Evolutionary conservation across 2,797 vertebrate genomes (phyloP).

Genomic region (Toxotes lorentzi): DNA sequence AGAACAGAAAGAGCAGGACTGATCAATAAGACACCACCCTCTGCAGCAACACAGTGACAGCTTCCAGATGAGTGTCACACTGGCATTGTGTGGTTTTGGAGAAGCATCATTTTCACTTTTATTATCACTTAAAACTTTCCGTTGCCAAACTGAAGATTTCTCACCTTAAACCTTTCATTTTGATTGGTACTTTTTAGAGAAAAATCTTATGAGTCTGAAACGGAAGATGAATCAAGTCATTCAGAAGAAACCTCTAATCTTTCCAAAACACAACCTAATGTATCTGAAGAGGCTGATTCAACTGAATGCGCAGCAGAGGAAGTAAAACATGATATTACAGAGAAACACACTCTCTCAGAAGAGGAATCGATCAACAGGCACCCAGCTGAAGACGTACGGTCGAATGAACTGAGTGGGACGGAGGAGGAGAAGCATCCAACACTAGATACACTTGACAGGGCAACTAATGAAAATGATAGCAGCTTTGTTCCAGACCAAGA

Average conservation of each 20-base stretch:
- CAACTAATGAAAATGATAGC: slow-evolving; percentile 36
- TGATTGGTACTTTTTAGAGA: slow-evolving; percentile 70
- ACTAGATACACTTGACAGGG: slow-evolving; percentile 33
- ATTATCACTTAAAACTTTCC: not conserved
- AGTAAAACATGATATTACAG: not conserved
- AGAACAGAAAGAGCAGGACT: slow-evolving; percentile 22
- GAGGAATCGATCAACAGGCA: slow-evolving; percentile 39
- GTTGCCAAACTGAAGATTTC: not conserved
- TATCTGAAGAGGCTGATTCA: slow-evolving; percentile 42
- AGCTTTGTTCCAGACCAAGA: slow-evolving; percentile 42
- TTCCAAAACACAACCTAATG: slow-evolving; percentile 31
- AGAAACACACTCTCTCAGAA: slow-evolving; percentile 26
- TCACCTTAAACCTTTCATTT: slow-evolving; percentile 5
- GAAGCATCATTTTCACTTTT: slow-evolving; percentile 1
- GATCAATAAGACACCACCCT: slow-evolving; percentile 12
- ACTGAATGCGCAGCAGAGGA: slow-evolving; percentile 45
- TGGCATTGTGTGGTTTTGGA: slow-evolving; percentile 8
- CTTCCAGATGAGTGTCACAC: slow-evolving; percentile 25
- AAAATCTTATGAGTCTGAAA: slow-evolving; percentile 48
- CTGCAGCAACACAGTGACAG: slow-evolving; percentile 26
- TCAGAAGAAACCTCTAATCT: slow-evolving; percentile 39
- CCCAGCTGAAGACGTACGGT: slow-evolving; percentile 42
- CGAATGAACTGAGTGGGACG: slow-evolving; percentile 49
- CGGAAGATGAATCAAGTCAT: slow-evolving; percentile 63
- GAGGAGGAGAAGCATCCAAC: slow-evolving; percentile 37